Conservation (phyloP, 2,797 vertebrate genomes). For the Lycodopsis pacificus region DNA sequence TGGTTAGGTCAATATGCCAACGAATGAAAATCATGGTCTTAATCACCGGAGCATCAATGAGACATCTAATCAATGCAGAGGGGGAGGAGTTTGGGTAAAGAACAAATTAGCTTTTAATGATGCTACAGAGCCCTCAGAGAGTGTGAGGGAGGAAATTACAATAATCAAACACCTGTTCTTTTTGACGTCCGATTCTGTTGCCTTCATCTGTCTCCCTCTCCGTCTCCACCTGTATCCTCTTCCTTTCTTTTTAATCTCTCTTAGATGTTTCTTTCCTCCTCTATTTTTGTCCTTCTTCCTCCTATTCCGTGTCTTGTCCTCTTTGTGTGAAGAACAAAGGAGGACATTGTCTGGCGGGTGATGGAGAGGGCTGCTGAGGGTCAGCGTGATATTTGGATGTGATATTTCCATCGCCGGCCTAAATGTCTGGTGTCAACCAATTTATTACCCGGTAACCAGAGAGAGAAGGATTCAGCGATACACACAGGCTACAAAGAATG, state of each 20-base stretch:
- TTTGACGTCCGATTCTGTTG: conserved; percentile 8
- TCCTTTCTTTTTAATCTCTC: not conserved
- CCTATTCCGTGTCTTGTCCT: conserved; percentile 22
- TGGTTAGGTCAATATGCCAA: conserved; percentile 36
- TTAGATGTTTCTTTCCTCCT: conserved; percentile 21
- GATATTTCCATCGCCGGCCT: conserved; percentile 75
- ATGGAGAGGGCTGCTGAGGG: conserved; percentile 53
- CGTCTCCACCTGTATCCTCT: not conserved
- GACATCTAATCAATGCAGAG: conserved; percentile 49
- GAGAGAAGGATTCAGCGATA: conserved; percentile 9
- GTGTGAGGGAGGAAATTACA: conserved; percentile 19
- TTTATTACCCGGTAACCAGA: conserved; percentile 60
- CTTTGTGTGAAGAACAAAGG: conserved; percentile 66
- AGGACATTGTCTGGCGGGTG: conserved; percentile 25
- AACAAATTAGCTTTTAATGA: conserved; percentile 77
- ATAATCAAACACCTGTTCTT: conserved; percentile 48
- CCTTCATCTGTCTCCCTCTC: not conserved
- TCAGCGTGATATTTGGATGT: conserved; percentile 79
- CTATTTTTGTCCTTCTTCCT: not conserved
- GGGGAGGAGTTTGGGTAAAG: conserved; percentile 38
- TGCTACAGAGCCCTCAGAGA: conserved; percentile 22
- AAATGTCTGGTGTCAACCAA: conserved; percentile 78
- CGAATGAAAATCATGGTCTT: conserved; percentile 34
- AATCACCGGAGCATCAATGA: conserved; percentile 63
- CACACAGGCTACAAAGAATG: conserved; percentile 15